Conservation (phyloP, 2,888 invertebrate species). For the Macrosoma leucophasiata region DNA sequence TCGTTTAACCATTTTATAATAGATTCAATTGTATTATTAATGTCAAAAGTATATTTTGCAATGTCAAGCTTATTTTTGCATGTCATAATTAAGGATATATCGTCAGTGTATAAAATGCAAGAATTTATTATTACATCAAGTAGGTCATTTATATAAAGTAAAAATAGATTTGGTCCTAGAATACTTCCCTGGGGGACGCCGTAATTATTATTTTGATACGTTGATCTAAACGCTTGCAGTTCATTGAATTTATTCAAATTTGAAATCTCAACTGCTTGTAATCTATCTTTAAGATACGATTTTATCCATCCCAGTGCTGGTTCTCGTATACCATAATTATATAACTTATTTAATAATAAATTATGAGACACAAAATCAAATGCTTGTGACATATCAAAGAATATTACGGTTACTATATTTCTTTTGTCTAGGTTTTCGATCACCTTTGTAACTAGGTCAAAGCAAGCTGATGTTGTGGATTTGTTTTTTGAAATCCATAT, state of each 20-base stretch:
- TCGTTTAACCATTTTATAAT: too few relatives aligned
- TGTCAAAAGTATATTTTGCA: too few relatives aligned
- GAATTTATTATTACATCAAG: too few relatives aligned
- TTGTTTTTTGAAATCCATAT: neutral
- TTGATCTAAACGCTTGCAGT: too few relatives aligned
- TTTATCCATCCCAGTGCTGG: slow-evolving; percentile 3
- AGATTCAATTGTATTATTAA: too few relatives aligned
- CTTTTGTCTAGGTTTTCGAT: slow-evolving; percentile 1
- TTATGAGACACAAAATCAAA: slow-evolving; percentile 8
- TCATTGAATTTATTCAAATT: too few relatives aligned
- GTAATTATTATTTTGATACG: neutral
- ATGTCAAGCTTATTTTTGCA: too few relatives aligned
- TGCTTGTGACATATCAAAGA: slow-evolving; percentile 9
- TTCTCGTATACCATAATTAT: too few relatives aligned
- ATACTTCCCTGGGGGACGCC: neutral
- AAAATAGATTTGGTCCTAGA: neutral
- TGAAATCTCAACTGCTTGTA: slow-evolving; percentile 2
- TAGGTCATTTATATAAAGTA: too few relatives aligned
- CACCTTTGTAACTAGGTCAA: neutral
- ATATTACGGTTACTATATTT: slow-evolving; percentile 6
- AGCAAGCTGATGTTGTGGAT: neutral
- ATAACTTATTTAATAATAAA: slow-evolving; percentile 5
- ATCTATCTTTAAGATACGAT: slow-evolving; percentile 7
- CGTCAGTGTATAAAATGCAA: too few relatives aligned
- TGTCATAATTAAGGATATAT: too few relatives aligned